phyloP scores from a whole-genome alignment of 2,113 vertebrate species.

The Collichthys lucidus region DNA sequence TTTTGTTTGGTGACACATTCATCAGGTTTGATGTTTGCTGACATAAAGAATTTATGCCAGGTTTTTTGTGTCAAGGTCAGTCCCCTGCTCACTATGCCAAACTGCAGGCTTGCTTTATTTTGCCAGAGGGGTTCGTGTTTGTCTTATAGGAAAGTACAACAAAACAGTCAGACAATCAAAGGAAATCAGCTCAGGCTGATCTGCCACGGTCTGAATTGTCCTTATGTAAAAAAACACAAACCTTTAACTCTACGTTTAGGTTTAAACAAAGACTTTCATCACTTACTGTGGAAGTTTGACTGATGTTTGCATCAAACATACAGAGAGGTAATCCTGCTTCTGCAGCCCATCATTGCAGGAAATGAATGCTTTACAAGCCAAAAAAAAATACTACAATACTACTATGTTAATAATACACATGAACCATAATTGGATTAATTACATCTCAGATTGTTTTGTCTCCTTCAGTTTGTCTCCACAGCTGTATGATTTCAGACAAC shows the following conservation, averaged over 20 bases:
- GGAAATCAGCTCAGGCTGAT: slow-evolving; percentile 32
- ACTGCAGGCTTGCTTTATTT: not conserved
- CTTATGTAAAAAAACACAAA: not conserved
- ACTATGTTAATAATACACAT: not conserved
- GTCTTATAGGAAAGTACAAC: not conserved
- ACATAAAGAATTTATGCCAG: slow-evolving; percentile 36
- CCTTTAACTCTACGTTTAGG: not conserved
- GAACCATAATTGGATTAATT: slow-evolving; percentile 14
- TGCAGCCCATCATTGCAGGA: slow-evolving; percentile 8
- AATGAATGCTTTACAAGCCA: not conserved
- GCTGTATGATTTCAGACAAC: too few relatives aligned
- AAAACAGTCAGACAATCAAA: slow-evolving; percentile 13
- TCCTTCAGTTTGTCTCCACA: too few relatives aligned
- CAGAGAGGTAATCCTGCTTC: slow-evolving; percentile 2
- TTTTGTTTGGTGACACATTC: slow-evolving; percentile 41
- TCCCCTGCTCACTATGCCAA: slow-evolving; percentile 2
- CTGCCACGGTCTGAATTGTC: not conserved
- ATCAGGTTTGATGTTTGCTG: slow-evolving; percentile 36
- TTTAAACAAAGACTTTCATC: slow-evolving; percentile 19
- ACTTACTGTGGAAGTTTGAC: not conserved
- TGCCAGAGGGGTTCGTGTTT: not conserved
- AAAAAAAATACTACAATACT: not conserved
- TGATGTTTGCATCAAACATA: not conserved
- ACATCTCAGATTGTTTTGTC: slow-evolving; percentile 15
- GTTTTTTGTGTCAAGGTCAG: slow-evolving; percentile 42